Base-by-base conservation (phyloP, 2,113 vertebrate genomes). In the Poeciliopsis turrubarensis region DNA sequence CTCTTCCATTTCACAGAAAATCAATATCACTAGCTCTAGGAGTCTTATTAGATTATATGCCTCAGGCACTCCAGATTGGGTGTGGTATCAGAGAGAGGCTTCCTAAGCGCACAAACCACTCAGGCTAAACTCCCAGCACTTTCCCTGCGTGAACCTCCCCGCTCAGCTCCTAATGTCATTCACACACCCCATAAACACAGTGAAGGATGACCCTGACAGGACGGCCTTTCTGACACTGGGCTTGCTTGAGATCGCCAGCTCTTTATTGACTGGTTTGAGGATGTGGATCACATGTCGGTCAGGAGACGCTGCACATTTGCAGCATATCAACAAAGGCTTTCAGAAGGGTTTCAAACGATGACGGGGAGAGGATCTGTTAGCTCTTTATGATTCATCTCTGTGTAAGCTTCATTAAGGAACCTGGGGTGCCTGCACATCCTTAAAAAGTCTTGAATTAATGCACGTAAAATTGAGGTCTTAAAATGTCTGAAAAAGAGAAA, bases 41-140 rank as follows among this genome's bases (percentile, higher is more conserved):
- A 83, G 70, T 86, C 85, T 92, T 92, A 92, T 93, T 92, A 82
- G 89, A 91, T 92, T 90, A 89, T 89, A 70, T 85, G 86, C 80
- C 79, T 86, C 69, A 72, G 82, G 84, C 87, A 87, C 83, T 91
- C 82, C 80, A 86, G 75, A 80, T 84, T 84, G 89, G 89, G 92
- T 89, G 89, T 88, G 86, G 92, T 89, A 84, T 86, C 80, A 78
- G 72, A 78, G 75, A 91, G 83, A 39, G 44, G 63, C 75, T 79
- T 60, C 74, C 84, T 87, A 87, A 87, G 85, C 69, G 87, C 80
- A 89, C 88, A 81, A 83, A 88, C 78, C 79, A 79, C 76, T 89
- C 75, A 29, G 82, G 62, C 79, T 73, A 77, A 86, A 89, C 77
- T 82, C 73, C 57, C 68, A 71, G 83, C 80, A 63, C 71, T 75